Evolutionary conservation across 1,140 invertebrate genomes (phyloP), one percentile per base, ranked within the genome.

Genomic region (Lepidurus arcticus): DNA sequence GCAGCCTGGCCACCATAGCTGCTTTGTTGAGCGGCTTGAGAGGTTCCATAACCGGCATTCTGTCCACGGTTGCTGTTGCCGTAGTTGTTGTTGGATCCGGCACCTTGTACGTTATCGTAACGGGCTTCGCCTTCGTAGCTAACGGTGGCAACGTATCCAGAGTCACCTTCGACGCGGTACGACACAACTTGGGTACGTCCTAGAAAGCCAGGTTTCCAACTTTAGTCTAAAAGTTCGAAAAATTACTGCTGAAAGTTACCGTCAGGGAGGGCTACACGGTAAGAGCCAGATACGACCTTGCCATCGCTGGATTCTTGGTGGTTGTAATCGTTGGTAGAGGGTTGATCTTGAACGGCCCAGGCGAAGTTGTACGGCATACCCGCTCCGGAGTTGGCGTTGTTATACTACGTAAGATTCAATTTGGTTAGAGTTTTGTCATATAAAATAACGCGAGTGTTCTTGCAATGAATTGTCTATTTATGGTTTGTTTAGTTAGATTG

Each of bases 111-210:
- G 13, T 76, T 73, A 42, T 82, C 82, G 73, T 44, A 78, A 13
- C 76, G 75, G 10, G 80, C 79, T 77, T 82, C 81, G 7, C 81
- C 81, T 13, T 80, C 76, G 82, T 82, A 82, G 43, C 78, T 78
- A n/a, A 82, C 81, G 1, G 82, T 78, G 1, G 81, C 76, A 11
- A 76, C 76, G 24, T 45, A 76, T 13, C 76, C 76, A 10, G 43
- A 45, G 13, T 43, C 44, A 7, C 76, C 76, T 21, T 34, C 47
- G 5, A 76, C 76, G 1, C 47, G 42, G 45, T 76, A 76, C 3
- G 42, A 45, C 42, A 76, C 76, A 0, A 76, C n/a, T 76, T 76
- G 76, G 34, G 45, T 44, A 42, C 47, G 44, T 13, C 44, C 76
- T 65, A 21, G 16, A 65, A 65, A 65, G 74, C 44, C 43, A 34